Evolutionary conservation across 2,888 invertebrate genomes (phyloP), one percentile per base, ranked within the genome.

Genomic region (Pseudoips prasinana): DNA sequence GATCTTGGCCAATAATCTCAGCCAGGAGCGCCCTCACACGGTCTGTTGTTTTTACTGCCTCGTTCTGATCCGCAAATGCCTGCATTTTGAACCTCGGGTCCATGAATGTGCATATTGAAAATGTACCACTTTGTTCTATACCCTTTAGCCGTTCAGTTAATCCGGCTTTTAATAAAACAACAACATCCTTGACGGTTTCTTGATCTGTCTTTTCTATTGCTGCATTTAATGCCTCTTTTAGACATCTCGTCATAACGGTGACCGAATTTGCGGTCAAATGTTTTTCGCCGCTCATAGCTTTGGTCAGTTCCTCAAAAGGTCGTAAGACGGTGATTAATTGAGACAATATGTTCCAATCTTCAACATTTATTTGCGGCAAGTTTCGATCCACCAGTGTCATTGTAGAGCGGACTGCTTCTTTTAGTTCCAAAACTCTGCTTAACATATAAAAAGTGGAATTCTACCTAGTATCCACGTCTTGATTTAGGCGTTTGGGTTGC

Each of bases 231-330:
- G 10, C 10, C 10, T 24, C 24, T 24, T 24, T 24, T 24, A 24
- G 10, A 10, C 45, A 45, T 9, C 48, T n/a, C 2, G 44, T 49
- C 24, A 55, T 22, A 3, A 52, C 28, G 14, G 56, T 58, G 0
- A 53, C 44, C 0, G 25, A 45, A 17, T 52, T 46, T 7, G 36
- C 57, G 1, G 49, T 46, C 1, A 56, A 10, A 29, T 58, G 56
- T 24, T 51, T 52, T 33, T 58, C 41, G 0, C 47, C 50, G 10
- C 55, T 57, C 35, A 54, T 39, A 0, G 29, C 10, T 1, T 10
- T 29, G 0, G 51, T 27, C 1, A 33, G 17, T 11, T 38, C 38
- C 22, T 33, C 38, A 18, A 38, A 38, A 2, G 38, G 29, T 9
- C 17, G 14, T 8, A 38, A 22, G 6, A 58, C 29, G n/a, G 39